Conservation (phyloP, 53 echinoderm and acorn worm species). For the Hippasteria phrygiana region DNA sequence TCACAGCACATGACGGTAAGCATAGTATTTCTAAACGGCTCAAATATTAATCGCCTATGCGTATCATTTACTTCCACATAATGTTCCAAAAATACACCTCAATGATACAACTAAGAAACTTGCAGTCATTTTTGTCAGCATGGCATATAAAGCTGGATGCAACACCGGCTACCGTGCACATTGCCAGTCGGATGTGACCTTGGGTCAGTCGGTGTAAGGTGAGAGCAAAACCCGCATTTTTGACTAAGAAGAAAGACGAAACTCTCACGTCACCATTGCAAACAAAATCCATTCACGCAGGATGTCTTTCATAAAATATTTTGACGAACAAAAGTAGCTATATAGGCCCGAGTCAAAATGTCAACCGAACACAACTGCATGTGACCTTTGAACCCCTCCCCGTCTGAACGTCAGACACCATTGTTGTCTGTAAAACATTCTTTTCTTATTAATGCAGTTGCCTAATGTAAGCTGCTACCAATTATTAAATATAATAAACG, state of each 20-base stretch:
- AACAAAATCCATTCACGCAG: neutral
- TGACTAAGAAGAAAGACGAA: neutral
- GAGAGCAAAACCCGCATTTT: neutral
- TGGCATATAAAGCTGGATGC: too few species aligned
- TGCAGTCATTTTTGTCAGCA: too few species aligned
- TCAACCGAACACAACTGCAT: neutral
- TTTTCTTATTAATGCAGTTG: neutral
- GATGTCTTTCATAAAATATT: slow-evolving; percentile 7
- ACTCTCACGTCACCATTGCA: neutral
- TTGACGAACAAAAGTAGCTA: slow-evolving; percentile 14
- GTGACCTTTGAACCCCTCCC: slow-evolving; percentile 18
- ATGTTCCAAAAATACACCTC: too few species aligned
- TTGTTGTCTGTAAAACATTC: slow-evolving; percentile 30
- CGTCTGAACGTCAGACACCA: slow-evolving; percentile 36
- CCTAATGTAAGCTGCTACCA: neutral
- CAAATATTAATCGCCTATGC: too few species aligned
- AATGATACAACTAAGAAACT: too few species aligned
- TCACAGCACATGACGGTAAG: slow-evolving; percentile 67
- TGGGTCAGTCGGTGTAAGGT: neutral
- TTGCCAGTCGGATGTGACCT: neutral
- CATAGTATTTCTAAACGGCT: neutral
- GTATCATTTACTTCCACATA: too few species aligned
- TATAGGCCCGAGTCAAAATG: neutral
- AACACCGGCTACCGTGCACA: neutral
- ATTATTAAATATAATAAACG: neutral